phyloP scores from a whole-genome alignment of 2,888 invertebrate species.

The Drosophila histrio region DNA sequence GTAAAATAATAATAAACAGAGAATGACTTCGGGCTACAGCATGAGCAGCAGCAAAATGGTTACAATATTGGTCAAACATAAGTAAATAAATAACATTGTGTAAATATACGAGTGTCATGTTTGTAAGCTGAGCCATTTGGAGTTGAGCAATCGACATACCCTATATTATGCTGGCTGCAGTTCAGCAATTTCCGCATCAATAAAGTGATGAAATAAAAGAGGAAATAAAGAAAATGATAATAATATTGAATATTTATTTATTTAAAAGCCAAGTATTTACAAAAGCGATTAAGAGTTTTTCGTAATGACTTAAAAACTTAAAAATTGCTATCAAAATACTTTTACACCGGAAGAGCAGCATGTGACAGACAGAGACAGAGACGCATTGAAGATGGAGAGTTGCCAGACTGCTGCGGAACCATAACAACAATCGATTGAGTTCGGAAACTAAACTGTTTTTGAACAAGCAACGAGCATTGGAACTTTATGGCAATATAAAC shows the following conservation, averaged over 20 bases:
- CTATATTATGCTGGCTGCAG: no score
- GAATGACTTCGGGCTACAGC: slow-evolving; percentile 33
- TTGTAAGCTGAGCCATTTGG: background rate
- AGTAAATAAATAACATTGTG: slow-evolving; percentile 17
- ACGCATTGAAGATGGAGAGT: no score
- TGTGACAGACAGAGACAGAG: background rate
- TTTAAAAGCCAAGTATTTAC: background rate
- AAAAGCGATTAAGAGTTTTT: background rate
- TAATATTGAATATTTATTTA: background rate
- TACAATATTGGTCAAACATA: slow-evolving; percentile 17
- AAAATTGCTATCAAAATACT: no score
- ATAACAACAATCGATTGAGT: background rate
- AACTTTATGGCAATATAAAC: background rate
- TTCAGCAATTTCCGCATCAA: background rate
- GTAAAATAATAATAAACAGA: slow-evolving; percentile 31
- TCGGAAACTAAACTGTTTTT: background rate
- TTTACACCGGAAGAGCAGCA: background rate
- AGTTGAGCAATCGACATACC: background rate
- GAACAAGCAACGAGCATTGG: background rate
- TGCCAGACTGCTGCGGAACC: background rate
- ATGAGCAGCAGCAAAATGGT: background rate
- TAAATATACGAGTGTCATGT: slow-evolving; percentile 2
- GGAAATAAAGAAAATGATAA: background rate
- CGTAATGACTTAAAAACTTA: no score
- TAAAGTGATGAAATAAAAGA: slow-evolving; percentile 1